These are phyloP conservation scores for Panthera leo DNA, from an alignment of 2,113 vertebrate genomes.

Conservation along the genomic window DNA sequence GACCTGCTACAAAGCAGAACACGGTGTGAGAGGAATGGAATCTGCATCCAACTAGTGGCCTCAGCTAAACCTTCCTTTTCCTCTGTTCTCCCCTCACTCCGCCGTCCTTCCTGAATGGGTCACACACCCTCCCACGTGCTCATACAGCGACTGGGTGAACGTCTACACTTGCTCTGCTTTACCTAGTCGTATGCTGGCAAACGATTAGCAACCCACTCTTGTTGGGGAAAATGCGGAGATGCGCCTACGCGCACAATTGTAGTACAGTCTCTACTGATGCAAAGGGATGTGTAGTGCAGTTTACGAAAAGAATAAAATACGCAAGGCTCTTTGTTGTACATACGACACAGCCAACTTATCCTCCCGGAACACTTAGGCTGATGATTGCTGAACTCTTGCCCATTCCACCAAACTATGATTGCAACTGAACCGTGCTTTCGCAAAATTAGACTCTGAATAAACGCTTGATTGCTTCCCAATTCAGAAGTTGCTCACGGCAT, in stretches of 20 bases:
- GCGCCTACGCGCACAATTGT: not conserved
- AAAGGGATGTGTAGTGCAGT: not conserved
- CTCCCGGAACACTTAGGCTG: not conserved
- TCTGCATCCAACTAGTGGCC: not conserved
- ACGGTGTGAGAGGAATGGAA: not conserved
- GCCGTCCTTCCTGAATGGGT: not conserved
- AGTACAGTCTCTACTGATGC: not conserved
- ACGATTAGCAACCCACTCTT: not conserved
- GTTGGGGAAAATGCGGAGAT: fast-evolving
- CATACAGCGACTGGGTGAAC: not conserved
- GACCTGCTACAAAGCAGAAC: not conserved
- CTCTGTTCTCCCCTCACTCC: not conserved
- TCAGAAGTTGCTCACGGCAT: not conserved
- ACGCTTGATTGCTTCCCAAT: not conserved
- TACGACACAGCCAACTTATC: not conserved
- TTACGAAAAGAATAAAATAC: not conserved
- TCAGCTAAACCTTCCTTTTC: not conserved
- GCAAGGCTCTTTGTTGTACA: not conserved
- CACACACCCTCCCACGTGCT: fast-evolving
- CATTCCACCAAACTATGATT: not conserved
- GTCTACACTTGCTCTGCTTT: not conserved
- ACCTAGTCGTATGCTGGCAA: not conserved
- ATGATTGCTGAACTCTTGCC: not conserved
- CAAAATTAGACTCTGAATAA: not conserved
- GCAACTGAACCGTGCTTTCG: not conserved